These are phyloP conservation scores for Gasterosteus aculeatus DNA, from an alignment of 2,113 vertebrate genomes.

Conservation along the genomic window DNA sequence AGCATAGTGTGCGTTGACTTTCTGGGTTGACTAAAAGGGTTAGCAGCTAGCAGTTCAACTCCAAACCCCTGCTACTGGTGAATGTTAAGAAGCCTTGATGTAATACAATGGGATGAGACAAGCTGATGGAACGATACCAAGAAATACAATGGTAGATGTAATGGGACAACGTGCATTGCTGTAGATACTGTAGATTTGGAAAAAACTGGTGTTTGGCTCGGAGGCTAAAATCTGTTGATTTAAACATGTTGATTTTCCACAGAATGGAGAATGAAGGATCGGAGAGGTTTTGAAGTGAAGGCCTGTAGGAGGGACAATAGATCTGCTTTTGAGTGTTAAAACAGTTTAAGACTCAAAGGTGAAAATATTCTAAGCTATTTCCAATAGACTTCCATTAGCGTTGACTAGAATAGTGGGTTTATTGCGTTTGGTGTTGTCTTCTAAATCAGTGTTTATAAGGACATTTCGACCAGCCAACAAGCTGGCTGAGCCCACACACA, in stretches of 20 bases:
- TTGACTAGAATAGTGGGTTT: constrained; percentile 28
- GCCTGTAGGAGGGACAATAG: constrained; percentile 9
- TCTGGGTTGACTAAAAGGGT: constrained; percentile 17
- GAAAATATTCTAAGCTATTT: constrained; percentile 36
- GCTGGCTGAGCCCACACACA: constrained; percentile 50
- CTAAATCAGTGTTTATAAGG: constrained; percentile 35
- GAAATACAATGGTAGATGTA: constrained; percentile 14
- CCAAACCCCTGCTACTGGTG: constrained; percentile 2
- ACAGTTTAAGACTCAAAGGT: constrained; percentile 17
- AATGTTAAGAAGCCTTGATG: constrained; percentile 1
- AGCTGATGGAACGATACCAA: constrained; percentile 6
- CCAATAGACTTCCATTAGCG: constrained; percentile 29
- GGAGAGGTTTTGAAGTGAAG: constrained; percentile 23
- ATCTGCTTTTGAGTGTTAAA: constrained; percentile 6
- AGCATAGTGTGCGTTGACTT: neutral
- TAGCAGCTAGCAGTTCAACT: constrained; percentile 8
- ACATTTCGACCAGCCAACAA: constrained; percentile 26
- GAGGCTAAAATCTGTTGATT: constrained; percentile 45
- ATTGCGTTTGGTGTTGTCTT: constrained; percentile 22
- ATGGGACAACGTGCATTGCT: constrained; percentile 25
- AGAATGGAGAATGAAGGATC: neutral
- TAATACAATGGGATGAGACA: neutral
- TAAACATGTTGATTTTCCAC: constrained; percentile 14
- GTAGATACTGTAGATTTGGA: constrained; percentile 19
- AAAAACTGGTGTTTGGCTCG: constrained; percentile 18